Percentiles rank a stretch among this genome's conserved stretches.
These are phyloP conservation scores for Barypeithes pellucidus DNA, from an alignment of 2,888 invertebrate genomes.

Conservation along the genomic window DNA sequence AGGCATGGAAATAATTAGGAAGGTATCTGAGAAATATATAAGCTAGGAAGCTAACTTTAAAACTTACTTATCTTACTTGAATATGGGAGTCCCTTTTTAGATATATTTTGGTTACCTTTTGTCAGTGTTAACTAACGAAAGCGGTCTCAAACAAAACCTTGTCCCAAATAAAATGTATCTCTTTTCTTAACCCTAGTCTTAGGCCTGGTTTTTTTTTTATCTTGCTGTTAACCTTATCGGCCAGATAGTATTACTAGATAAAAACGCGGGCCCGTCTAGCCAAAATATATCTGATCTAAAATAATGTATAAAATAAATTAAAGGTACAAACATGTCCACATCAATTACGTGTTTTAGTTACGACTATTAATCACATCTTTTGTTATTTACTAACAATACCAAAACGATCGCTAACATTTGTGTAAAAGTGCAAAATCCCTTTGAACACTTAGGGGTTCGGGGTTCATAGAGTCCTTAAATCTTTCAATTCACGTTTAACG, in stretches of 20 bases:
- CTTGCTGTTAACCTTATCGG: no score
- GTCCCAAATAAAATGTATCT: background rate
- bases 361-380: constrained; percentile 24
- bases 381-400: constrained; percentile 23
- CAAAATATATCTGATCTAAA: constrained; percentile 15
- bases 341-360: constrained; percentile 22
- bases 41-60: background rate
- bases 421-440: constrained; percentile 48
- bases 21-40: background rate
- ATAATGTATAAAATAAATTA: constrained; percentile 23
- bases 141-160: background rate
- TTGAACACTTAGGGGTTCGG: constrained; percentile 33
- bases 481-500: background rate
- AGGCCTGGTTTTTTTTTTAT: no score
- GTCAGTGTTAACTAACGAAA: background rate
- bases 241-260: no score
- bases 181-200: no score
- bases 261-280: background rate
- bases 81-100: background rate
- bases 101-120: constrained; percentile 21
- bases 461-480: constrained; percentile 31
- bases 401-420: constrained; percentile 28
- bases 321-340: constrained; percentile 26
- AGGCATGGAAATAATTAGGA: constrained; percentile 11
- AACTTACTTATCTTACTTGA: constrained; percentile 12